Evolutionary conservation across 1,140 invertebrate species (phyloP).

Genomic region (Lepeophtheirus salmonis): DNA sequence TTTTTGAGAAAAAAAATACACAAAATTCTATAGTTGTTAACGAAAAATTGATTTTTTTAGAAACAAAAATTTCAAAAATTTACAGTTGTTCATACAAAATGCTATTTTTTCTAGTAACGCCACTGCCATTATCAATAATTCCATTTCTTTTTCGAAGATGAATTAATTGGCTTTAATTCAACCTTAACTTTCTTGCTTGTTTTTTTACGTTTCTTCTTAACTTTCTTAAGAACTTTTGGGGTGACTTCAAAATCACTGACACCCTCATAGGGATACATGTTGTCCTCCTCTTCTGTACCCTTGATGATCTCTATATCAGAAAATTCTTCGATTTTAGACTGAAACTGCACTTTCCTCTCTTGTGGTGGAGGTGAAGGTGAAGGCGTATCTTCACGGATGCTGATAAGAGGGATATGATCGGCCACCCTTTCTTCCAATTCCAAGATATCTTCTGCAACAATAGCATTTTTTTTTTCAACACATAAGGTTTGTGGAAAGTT

Average conservation of each 20-base stretch:
- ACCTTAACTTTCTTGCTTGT: background rate
- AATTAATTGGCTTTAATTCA: background rate
- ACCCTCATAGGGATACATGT: background rate
- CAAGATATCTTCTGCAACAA: background rate
- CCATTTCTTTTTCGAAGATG: background rate
- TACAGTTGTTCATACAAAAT: no score
- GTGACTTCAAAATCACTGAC: background rate
- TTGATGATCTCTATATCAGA: background rate
- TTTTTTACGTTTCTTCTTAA: background rate
- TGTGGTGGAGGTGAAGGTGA: background rate
- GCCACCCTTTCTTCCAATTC: background rate
- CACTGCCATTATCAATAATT: background rate
- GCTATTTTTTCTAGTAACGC: no score
- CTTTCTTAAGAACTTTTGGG: background rate
- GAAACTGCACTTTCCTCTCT: slow-evolving; percentile 9
- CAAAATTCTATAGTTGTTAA: background rate
- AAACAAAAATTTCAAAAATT: no score
- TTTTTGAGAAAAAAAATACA: background rate
- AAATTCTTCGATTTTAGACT: slow-evolving; percentile 5
- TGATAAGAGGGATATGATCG: background rate
- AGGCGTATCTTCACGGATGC: background rate
- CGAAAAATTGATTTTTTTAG: background rate
- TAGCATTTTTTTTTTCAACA: background rate
- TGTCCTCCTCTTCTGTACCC: background rate
- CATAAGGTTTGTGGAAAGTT: background rate